A percentile compares a stretch with the other conserved stretches of the same genome.
Evolutionary conservation across 2,797 vertebrate species (phyloP).

Genomic region (Eutrigla gurnardus): DNA sequence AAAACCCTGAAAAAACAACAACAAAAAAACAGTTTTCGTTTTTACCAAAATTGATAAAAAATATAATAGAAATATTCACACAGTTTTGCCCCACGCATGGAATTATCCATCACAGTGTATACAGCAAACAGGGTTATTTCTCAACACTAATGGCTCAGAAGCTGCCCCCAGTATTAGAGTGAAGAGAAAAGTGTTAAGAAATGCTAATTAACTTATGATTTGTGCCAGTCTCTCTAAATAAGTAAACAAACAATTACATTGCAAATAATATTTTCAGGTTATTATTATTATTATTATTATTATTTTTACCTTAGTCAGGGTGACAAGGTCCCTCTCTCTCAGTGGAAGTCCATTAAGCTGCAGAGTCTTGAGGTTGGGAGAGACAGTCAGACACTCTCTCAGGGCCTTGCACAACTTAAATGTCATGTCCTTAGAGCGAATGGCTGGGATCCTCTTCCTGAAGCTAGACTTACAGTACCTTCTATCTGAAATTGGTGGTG

Average conservation of each 20-base stretch:
- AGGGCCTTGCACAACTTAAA: conserved; percentile 91
- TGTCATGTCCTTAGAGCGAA: conserved; percentile 91
- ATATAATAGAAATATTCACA: too few relatives aligned
- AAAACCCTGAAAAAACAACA: conserved; percentile 88
- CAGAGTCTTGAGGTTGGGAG: conserved; percentile 87
- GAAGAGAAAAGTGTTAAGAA: background rate
- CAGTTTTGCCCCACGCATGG: too few relatives aligned
- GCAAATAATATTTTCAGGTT: background rate
- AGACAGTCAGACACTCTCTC: conserved; percentile 88
- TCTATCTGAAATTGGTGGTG: conserved; percentile 66
- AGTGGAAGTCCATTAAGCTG: conserved; percentile 91
- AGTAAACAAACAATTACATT: background rate
- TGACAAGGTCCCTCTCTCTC: conserved; percentile 89
- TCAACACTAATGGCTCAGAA: background rate
- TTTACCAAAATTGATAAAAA: background rate
- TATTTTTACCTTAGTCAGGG: conserved; percentile 87
- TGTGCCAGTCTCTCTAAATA: background rate
- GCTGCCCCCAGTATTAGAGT: background rate
- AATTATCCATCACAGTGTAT: too few relatives aligned
- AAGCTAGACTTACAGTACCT: conserved; percentile 82
- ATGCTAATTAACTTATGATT: background rate
- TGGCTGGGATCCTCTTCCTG: conserved; percentile 87
- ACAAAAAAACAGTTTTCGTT: background rate
- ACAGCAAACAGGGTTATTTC: background rate
- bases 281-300: background rate